A percentile compares a stretch with the other conserved stretches of the same genome.
These are phyloP conservation scores for Teleogryllus oceanicus DNA, from an alignment of 2,888 invertebrate species.

Conservation along the genomic window DNA sequence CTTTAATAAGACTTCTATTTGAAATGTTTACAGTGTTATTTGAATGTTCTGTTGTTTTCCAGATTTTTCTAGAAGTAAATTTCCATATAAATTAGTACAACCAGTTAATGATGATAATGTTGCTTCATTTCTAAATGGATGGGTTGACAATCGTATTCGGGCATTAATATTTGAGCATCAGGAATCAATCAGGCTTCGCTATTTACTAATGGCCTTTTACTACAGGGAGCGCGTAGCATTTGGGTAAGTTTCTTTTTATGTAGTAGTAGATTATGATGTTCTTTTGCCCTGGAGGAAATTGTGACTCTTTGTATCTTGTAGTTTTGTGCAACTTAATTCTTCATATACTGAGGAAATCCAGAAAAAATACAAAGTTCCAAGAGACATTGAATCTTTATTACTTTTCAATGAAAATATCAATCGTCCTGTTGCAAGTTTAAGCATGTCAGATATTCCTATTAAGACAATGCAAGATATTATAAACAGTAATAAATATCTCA, in stretches of 20 bases:
- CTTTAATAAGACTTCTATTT: no score
- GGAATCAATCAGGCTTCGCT: constrained; percentile 73
- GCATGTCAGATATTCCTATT: constrained; percentile 86
- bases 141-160: constrained; percentile 88
- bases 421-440: constrained; percentile 78
- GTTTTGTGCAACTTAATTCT: constrained; percentile 63
- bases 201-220: constrained; percentile 82
- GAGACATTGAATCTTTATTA: constrained; percentile 74
- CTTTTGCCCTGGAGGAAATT: neutral
- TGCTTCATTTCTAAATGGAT: constrained; percentile 77
- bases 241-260: constrained; percentile 59
- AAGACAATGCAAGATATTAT: constrained; percentile 85
- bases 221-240: constrained; percentile 82
- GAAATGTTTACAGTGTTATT: neutral
- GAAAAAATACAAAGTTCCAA: constrained; percentile 67
- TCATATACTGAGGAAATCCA: constrained; percentile 62
- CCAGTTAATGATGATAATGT: constrained; percentile 61
- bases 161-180: constrained; percentile 83
- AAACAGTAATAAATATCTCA: constrained; percentile 81
- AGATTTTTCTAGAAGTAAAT: constrained; percentile 83
- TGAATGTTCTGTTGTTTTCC: constrained; percentile 39
- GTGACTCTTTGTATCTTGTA: constrained; percentile 44
- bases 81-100: constrained; percentile 77
- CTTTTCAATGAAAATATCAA: constrained; percentile 83
- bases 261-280: neutral